Evolutionary conservation across 2,888 invertebrate species (phyloP).

Genomic region (Celastrina argiolus): DNA sequence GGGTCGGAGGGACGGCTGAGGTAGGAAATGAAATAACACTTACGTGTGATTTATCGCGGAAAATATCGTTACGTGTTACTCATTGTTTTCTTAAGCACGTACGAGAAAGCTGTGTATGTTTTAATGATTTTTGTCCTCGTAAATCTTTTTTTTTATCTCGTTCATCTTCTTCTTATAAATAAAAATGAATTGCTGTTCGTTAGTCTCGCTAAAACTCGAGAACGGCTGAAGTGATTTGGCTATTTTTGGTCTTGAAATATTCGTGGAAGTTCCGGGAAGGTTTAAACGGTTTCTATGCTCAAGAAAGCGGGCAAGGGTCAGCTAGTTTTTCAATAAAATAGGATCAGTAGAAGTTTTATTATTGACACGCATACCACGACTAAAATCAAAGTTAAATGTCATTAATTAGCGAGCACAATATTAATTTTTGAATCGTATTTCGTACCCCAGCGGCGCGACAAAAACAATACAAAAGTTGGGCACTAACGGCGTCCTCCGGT

Average conservation of each 20-base stretch:
- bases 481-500: conserved; percentile 57
- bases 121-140: conserved; percentile 42
- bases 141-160: conserved; percentile 17
- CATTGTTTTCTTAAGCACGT: conserved; percentile 67
- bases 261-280: too few species aligned
- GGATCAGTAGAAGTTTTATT: not conserved
- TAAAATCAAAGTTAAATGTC: not conserved
- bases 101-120: conserved; percentile 51
- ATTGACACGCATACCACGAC: not conserved
- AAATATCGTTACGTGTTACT: conserved; percentile 71
- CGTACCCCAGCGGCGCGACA: conserved; percentile 63
- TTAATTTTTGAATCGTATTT: conserved; percentile 59
- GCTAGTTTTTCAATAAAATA: too few species aligned
- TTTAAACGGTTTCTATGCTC: too few species aligned
- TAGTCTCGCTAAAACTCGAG: too few species aligned
- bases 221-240: too few species aligned
- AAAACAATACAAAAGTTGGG: conserved; percentile 72
- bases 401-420: conserved; percentile 10
- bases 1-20: not conserved
- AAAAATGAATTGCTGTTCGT: too few species aligned
- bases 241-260: too few species aligned
- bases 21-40: conserved; percentile 77
- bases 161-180: too few species aligned
- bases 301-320: too few species aligned
- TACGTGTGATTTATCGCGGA: conserved; percentile 72